phyloP scores from a whole-genome alignment of 2,888 invertebrate genomes.

The Drosophila subquinaria region DNA sequence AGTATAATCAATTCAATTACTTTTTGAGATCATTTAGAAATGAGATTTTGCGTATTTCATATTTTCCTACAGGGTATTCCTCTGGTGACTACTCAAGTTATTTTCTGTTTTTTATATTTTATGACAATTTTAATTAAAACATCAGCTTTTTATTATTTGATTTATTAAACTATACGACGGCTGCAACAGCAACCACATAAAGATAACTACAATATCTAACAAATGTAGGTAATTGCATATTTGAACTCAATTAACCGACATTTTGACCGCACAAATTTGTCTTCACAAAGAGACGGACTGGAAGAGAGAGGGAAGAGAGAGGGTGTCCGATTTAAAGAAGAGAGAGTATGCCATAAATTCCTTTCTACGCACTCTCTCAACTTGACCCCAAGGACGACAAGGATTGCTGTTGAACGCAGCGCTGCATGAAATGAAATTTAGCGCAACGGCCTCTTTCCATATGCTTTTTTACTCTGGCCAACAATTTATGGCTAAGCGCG shows the following conservation, averaged over 20 bases:
- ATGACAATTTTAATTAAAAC: slow-evolving; percentile 68
- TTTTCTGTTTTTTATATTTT: slow-evolving; percentile 25
- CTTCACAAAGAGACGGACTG: background rate
- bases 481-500: slow-evolving; percentile 77
- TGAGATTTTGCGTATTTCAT: background rate
- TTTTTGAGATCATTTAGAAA: too few relatives aligned
- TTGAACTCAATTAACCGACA: slow-evolving; percentile 74
- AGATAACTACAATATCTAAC: slow-evolving; percentile 26
- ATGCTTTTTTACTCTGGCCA: slow-evolving; percentile 49
- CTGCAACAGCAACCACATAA: slow-evolving; percentile 27
- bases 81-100: background rate
- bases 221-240: slow-evolving; percentile 69
- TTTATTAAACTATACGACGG: slow-evolving; percentile 60
- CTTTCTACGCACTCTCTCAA: slow-evolving; percentile 64
- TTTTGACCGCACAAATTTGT: slow-evolving; percentile 44
- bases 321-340: background rate
- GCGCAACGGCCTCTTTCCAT: slow-evolving; percentile 61
- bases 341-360: slow-evolving; percentile 58
- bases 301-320: slow-evolving; percentile 1
- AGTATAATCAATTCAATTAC: too few relatives aligned
- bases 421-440: slow-evolving; percentile 77
- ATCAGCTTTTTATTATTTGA: slow-evolving; percentile 69
- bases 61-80: slow-evolving; percentile 1
- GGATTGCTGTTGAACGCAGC: slow-evolving; percentile 54
- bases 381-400: slow-evolving; percentile 66